Evolutionary conservation across 2,113 vertebrate genomes (phyloP).

Genomic region (Brienomyrus brachyistius): DNA sequence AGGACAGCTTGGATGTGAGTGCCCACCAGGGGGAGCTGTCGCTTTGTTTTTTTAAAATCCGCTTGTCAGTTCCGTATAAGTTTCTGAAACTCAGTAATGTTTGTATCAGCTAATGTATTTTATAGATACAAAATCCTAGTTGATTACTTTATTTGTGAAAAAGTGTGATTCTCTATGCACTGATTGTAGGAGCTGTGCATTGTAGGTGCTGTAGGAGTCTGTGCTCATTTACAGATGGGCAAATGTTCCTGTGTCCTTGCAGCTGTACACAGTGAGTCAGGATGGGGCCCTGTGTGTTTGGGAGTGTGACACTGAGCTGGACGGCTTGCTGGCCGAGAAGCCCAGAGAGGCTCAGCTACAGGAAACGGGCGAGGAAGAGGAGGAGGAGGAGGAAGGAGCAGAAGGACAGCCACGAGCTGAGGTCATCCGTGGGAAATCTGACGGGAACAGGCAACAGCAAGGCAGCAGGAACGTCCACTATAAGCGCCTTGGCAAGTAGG

Average conservation of each 20-base stretch:
- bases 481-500: conserved; percentile 75
- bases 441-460: conserved; percentile 47
- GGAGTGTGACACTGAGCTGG: conserved; percentile 80
- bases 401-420: conserved; percentile 53
- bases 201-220: not conserved
- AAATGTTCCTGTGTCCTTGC: not conserved
- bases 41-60: not conserved
- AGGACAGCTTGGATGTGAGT: conserved; percentile 88
- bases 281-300: conserved; percentile 86
- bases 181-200: not conserved
- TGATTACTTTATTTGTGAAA: not conserved
- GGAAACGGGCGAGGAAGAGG: conserved; percentile 39
- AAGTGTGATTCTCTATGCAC: not conserved
- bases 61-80: not conserved
- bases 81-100: not conserved
- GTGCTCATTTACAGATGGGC: not conserved
- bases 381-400: conserved; percentile 29
- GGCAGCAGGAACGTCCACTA: conserved; percentile 70
- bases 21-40: not conserved
- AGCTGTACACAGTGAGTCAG: conserved; percentile 90
- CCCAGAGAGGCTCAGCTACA: conserved; percentile 37
- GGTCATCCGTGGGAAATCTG: conserved; percentile 68
- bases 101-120: not conserved
- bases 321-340: conserved; percentile 58
- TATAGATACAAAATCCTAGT: not conserved